Evolutionary conservation across 2,113 vertebrate species (phyloP).

Genomic region (Ifrita kowaldi): DNA sequence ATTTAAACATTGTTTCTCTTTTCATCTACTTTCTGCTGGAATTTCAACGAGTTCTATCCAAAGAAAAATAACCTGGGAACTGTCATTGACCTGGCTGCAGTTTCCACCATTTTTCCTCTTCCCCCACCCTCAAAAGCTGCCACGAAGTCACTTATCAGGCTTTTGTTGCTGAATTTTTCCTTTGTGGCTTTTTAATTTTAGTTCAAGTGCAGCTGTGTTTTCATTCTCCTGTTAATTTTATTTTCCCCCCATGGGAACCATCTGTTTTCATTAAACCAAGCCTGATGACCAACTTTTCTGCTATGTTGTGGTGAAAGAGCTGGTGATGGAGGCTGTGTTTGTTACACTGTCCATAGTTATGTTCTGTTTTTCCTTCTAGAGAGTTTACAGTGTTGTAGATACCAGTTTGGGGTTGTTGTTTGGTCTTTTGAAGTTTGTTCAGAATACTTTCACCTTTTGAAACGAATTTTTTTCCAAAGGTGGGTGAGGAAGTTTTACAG

Average conservation of each 20-base stretch:
- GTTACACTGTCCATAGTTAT: neutral
- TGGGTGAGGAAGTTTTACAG: neutral
- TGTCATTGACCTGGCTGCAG: neutral
- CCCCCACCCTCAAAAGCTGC: neutral
- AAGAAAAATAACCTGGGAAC: neutral
- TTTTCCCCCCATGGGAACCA: neutral
- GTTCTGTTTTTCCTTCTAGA: neutral
- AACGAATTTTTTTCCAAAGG: neutral
- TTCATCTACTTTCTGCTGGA: neutral
- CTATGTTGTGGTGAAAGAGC: conserved; percentile 46
- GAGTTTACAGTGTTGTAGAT: neutral
- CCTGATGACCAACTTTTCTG: conserved; percentile 33
- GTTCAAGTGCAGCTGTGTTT: conserved; percentile 54
- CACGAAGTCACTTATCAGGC: conserved; percentile 25
- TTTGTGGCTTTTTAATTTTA: conserved; percentile 42
- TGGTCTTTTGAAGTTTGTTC: neutral
- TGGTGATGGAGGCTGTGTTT: neutral
- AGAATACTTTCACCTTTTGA: neutral
- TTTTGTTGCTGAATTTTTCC: neutral
- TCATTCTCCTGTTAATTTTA: neutral
- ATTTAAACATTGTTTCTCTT: neutral
- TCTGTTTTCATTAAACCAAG: conserved; percentile 31
- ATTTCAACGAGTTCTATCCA: neutral
- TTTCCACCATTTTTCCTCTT: neutral
- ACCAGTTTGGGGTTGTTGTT: neutral